phyloP scores from a whole-genome alignment of 2,888 invertebrate species.

The Aspidapion aeneum region DNA sequence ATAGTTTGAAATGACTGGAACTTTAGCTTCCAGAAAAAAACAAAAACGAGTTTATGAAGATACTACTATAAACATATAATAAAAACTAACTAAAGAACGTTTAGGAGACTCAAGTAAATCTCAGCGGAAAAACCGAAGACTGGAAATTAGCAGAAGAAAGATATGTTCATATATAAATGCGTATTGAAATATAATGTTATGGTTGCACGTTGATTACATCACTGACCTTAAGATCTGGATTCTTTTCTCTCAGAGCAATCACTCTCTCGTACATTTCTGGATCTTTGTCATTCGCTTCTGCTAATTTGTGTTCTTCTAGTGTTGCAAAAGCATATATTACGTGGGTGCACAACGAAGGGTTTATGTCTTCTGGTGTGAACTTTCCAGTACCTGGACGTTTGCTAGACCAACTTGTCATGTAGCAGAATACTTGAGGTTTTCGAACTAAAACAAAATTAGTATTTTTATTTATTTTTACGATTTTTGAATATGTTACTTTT shows the following conservation, averaged over 20 bases:
- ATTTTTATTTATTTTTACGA: neutral
- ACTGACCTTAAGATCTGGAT: slow-evolving; percentile 86
- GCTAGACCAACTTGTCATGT: slow-evolving; percentile 94
- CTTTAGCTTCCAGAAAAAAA: no score
- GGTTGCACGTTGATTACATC: no score
- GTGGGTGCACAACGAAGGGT: slow-evolving; percentile 88
- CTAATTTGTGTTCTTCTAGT: slow-evolving; percentile 77
- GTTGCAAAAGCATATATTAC: slow-evolving; percentile 94
- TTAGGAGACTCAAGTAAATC: no score
- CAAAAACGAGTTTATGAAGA: no score
- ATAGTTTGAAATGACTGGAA: no score
- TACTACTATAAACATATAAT: no score
- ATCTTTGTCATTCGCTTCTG: slow-evolving; percentile 78
- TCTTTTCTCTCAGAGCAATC: slow-evolving; percentile 80
- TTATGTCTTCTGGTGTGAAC: slow-evolving; percentile 86
- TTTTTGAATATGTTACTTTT: no score
- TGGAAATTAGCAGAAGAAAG: no score
- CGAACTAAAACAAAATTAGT: slow-evolving; percentile 60
- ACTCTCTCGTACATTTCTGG: slow-evolving; percentile 83
- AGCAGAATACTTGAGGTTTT: slow-evolving; percentile 87
- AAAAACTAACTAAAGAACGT: no score
- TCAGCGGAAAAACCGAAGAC: no score
- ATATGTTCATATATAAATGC: no score
- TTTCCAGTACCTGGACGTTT: slow-evolving; percentile 86
- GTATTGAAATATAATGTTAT: no score